Evolutionary conservation across 2,888 invertebrate genomes (phyloP).

Genomic region (Darwinula stevensoni): DNA sequence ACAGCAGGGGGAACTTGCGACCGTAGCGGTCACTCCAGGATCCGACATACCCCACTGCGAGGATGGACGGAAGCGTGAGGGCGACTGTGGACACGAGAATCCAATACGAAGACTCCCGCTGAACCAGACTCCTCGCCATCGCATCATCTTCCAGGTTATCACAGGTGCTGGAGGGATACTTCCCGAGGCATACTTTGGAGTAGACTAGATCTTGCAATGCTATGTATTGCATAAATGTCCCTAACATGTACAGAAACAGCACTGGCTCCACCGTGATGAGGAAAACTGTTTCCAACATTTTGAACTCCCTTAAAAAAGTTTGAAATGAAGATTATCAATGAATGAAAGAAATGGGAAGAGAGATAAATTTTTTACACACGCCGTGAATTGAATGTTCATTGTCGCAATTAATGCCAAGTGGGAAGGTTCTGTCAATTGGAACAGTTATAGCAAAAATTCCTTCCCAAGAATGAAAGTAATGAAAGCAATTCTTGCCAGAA

Average conservation of each 20-base stretch:
- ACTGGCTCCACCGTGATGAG: constrained; percentile 59
- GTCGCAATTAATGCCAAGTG: no score
- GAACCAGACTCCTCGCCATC: constrained; percentile 9
- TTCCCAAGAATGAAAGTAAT: no score
- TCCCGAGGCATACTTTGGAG: constrained; percentile 15
- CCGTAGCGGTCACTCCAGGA: constrained; percentile 17
- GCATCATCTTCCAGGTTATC: constrained; percentile 10
- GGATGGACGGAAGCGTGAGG: constrained; percentile 13
- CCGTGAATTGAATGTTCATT: no score
- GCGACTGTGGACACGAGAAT: constrained; percentile 13
- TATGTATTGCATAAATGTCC: constrained; percentile 22
- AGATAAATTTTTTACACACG: no score
- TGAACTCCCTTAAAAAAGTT: no score
- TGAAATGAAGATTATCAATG: no score
- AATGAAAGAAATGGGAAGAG: no score
- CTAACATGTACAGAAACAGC: constrained; percentile 64
- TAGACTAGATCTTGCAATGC: constrained; percentile 17
- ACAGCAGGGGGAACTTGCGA: constrained; percentile 17
- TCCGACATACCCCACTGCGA: constrained; percentile 13
- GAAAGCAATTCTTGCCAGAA: no score
- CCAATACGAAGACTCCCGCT: constrained; percentile 13
- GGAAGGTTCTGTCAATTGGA: no score
- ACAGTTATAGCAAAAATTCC: no score
- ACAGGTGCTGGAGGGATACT: constrained; percentile 8
- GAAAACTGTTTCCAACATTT: no score